phyloP scores from a whole-genome alignment of 2,888 invertebrate genomes.

The Lissonota sp. region DNA sequence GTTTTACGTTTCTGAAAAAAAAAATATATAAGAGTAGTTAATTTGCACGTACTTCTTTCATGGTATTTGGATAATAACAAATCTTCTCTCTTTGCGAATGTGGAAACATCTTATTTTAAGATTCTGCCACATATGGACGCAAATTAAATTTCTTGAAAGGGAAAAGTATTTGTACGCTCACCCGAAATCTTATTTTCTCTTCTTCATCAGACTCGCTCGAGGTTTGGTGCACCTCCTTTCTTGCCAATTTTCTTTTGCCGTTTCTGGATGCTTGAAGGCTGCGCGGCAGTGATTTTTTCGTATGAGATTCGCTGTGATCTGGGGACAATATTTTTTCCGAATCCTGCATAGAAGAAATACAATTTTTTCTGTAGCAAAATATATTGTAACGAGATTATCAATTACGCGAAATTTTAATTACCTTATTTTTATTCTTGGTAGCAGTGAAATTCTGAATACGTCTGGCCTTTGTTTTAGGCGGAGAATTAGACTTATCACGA shows the following conservation, averaged over 20 bases:
- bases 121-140: too few species aligned
- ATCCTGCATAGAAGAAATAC: conserved; percentile 13
- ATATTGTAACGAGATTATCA: background rate
- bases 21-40: background rate
- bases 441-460: conserved; percentile 7
- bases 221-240: conserved; percentile 26
- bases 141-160: too few species aligned
- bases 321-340: conserved; percentile 37
- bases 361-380: background rate
- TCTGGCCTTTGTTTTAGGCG: conserved; percentile 12
- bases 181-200: conserved; percentile 30
- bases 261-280: background rate
- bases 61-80: background rate
- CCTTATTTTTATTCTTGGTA: conserved; percentile 43
- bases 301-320: background rate
- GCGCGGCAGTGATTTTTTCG: conserved; percentile 1
- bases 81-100: background rate
- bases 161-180: conserved; percentile 3
- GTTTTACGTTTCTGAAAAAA: conserved; percentile 50
- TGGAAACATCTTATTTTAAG: background rate
- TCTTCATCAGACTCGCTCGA: conserved; percentile 54
- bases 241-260: conserved; percentile 32
- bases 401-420: conserved; percentile 4
- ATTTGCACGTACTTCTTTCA: background rate
- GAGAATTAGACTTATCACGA: conserved; percentile 28